Percentiles rank a stretch among this genome's conserved stretches.
Evolutionary conservation across 2,113 vertebrate genomes (phyloP).

Genomic region (Crotalus helleri): DNA sequence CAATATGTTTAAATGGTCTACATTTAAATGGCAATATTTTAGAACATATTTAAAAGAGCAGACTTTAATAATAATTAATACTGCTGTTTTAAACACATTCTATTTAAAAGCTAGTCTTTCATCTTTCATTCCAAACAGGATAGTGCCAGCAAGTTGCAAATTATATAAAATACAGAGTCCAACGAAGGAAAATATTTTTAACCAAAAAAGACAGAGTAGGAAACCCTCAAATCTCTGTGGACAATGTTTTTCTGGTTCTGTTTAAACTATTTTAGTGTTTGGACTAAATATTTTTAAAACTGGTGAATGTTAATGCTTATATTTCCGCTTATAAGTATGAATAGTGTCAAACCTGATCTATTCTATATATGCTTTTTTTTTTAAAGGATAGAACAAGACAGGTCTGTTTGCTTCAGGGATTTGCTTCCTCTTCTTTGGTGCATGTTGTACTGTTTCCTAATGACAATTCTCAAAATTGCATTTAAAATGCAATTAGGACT

Average conservation of each 20-base stretch:
- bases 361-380: background rate
- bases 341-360: background rate
- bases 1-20: background rate
- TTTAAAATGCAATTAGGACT: background rate
- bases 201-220: background rate
- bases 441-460: background rate
- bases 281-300: background rate
- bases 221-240: background rate
- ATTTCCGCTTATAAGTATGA: background rate
- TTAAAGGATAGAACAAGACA: background rate
- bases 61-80: background rate
- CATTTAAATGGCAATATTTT: background rate
- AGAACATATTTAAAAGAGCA: constrained; percentile 2
- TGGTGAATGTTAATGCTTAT: background rate
- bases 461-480: background rate
- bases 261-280: background rate
- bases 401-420: background rate
- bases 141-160: background rate
- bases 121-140: background rate
- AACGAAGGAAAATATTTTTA: background rate
- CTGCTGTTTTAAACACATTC: background rate
- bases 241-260: background rate
- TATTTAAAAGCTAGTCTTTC: background rate
- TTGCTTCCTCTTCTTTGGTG: background rate
- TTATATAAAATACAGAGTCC: background rate